A percentile compares a stretch with the other conserved stretches of the same genome.
phyloP scores from a whole-genome alignment of 2,797 vertebrate genomes.

The Sebastiscus tertius region DNA sequence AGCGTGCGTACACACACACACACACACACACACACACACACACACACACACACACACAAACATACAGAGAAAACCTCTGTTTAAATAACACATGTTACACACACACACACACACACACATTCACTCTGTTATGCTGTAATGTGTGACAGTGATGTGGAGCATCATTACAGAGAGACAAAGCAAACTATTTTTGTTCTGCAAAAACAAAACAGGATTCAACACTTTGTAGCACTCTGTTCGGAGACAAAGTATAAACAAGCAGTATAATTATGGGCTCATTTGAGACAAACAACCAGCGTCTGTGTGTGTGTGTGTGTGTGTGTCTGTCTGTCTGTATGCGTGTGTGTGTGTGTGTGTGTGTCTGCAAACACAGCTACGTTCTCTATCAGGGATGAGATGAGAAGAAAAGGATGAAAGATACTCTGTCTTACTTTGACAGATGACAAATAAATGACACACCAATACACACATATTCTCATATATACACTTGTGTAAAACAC shows the following conservation, averaged over 20 bases:
- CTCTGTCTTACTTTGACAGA: constrained; percentile 71
- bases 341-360: constrained; percentile 5
- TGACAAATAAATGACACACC: constrained; percentile 70
- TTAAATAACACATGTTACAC: constrained; percentile 28
- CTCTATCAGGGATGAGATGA: constrained; percentile 69
- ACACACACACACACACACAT: background rate
- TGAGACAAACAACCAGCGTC: constrained; percentile 66
- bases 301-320: constrained; percentile 13
- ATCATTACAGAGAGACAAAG: constrained; percentile 72
- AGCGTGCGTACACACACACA: background rate
- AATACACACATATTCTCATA: constrained; percentile 38
- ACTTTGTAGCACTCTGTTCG: constrained; percentile 71
- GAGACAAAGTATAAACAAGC: constrained; percentile 76
- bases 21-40: constrained; percentile 11
- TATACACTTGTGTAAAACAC: constrained; percentile 5
- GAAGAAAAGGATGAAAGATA: constrained; percentile 69
- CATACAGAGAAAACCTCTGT: constrained; percentile 2
- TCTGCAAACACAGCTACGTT: constrained; percentile 33
- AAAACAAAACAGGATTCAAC: constrained; percentile 72
- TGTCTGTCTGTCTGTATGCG: background rate
- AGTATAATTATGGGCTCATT: constrained; percentile 70
- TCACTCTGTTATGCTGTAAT: constrained; percentile 15
- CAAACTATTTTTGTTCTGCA: constrained; percentile 76
- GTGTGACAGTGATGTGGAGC: constrained; percentile 62
- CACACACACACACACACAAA: background rate